Evolutionary conservation across 2,888 invertebrate species (phyloP).

Genomic region (Terebella lapidaria): DNA sequence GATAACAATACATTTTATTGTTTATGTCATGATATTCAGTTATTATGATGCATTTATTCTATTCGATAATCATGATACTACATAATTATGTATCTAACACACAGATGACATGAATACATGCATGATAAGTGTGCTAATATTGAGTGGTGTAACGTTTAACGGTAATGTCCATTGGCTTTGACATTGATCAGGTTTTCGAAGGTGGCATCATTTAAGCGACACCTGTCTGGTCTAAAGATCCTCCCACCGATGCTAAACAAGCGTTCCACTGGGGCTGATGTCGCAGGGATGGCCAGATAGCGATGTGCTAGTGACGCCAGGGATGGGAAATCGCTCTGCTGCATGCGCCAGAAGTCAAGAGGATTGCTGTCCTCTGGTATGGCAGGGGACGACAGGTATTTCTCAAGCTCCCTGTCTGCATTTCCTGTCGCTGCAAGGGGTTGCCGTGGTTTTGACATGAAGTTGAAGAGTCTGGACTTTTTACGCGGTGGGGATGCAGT

Average conservation of each 20-base stretch:
- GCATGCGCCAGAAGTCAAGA: not conserved
- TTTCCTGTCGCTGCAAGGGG: not conserved
- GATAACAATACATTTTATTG: too few relatives aligned
- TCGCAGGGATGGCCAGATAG: not conserved
- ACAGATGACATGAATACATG: too few relatives aligned
- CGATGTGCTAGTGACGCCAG: not conserved
- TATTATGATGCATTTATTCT: too few relatives aligned
- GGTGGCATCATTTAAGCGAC: not conserved
- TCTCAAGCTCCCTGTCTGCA: not conserved
- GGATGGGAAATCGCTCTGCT: not conserved
- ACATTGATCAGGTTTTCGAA: not conserved
- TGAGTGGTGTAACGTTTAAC: not conserved
- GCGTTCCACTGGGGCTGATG: constrained; percentile 2
- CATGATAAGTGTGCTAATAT: not conserved
- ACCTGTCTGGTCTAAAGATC: not conserved
- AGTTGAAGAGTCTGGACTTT: not conserved
- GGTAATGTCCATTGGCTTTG: not conserved
- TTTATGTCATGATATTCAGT: too few relatives aligned
- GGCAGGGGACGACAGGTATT: not conserved
- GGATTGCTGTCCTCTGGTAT: not conserved
- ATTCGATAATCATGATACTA: too few relatives aligned
- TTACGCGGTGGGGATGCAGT: not conserved
- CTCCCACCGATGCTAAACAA: not conserved
- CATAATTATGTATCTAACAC: too few relatives aligned
- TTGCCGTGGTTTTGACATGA: not conserved